phyloP scores from a whole-genome alignment of 2,797 vertebrate genomes.

The Bradypus variegatus region DNA sequence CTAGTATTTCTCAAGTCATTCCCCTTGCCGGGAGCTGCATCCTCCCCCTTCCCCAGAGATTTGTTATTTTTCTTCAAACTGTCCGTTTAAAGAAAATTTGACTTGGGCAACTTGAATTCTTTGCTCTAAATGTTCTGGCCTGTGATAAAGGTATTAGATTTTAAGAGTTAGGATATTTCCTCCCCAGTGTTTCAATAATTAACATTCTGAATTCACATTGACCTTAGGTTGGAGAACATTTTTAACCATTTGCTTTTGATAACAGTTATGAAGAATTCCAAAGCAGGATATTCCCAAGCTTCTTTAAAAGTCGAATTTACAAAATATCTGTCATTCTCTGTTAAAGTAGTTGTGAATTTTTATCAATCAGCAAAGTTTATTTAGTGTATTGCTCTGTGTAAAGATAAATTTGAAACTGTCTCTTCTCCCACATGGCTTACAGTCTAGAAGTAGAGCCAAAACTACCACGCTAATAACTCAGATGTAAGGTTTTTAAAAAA shows the following conservation, averaged over 20 bases:
- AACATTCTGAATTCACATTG: not conserved
- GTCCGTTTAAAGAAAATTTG: not conserved
- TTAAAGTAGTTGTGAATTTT: not conserved
- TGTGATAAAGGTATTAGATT: not conserved
- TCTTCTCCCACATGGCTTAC: not conserved
- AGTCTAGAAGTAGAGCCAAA: not conserved
- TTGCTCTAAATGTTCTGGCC: not conserved
- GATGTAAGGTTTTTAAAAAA: not conserved
- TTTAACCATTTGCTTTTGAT: conserved; percentile 19
- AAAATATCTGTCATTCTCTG: not conserved
- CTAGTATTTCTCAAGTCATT: not conserved
- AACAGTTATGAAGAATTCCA: not conserved
- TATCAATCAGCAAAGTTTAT: not conserved
- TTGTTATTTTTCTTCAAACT: not conserved
- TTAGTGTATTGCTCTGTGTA: not conserved
- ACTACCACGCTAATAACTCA: not conserved
- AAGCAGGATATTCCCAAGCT: not conserved
- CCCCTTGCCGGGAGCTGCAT: not conserved
- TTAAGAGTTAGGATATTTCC: not conserved
- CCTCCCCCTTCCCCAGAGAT: not conserved
- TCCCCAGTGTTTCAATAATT: not conserved
- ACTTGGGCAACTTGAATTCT: not conserved
- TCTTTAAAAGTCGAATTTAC: conserved; percentile 1
- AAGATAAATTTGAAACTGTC: not conserved
- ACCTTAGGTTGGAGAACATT: not conserved